phyloP scores from a whole-genome alignment of 2,113 vertebrate species.

The Rhizomys pruinosus region DNA sequence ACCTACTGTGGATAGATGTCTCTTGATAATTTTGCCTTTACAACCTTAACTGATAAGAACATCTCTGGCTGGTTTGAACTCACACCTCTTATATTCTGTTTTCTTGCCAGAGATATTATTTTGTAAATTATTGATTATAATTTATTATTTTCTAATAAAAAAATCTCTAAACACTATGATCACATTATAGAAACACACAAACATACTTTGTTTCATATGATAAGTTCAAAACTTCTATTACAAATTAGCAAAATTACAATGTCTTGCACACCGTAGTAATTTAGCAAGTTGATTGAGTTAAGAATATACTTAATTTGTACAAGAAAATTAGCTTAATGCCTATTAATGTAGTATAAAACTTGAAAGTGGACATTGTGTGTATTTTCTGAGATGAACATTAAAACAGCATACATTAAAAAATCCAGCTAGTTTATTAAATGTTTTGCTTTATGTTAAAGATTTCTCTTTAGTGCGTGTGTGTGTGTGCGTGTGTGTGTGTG shows the following conservation, averaged over 20 bases:
- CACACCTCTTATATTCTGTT: not conserved
- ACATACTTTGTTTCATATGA: conserved; percentile 22
- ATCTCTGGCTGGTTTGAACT: not conserved
- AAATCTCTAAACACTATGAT: not conserved
- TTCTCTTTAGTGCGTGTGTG: not conserved
- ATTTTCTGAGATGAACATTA: not conserved
- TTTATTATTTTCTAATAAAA: conserved; percentile 34
- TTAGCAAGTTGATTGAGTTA: not conserved
- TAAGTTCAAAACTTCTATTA: not conserved
- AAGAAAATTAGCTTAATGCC: not conserved
- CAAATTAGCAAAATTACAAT: not conserved
- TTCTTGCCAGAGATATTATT: not conserved
- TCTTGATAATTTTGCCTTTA: conserved; percentile 19
- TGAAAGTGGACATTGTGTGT: not conserved
- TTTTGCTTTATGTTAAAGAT: conserved; percentile 11
- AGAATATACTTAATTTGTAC: not conserved
- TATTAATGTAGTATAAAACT: not conserved
- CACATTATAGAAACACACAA: not conserved
- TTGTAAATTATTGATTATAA: conserved; percentile 25
- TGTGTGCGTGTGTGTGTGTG: not conserved
- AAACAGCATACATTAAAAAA: not conserved
- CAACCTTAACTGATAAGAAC: not conserved
- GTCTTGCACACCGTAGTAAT: not conserved
- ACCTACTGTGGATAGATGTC: not conserved
- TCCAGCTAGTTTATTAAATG: not conserved